Evolutionary conservation across 2,113 vertebrate genomes (phyloP).

Genomic region (Climacteris rufus): DNA sequence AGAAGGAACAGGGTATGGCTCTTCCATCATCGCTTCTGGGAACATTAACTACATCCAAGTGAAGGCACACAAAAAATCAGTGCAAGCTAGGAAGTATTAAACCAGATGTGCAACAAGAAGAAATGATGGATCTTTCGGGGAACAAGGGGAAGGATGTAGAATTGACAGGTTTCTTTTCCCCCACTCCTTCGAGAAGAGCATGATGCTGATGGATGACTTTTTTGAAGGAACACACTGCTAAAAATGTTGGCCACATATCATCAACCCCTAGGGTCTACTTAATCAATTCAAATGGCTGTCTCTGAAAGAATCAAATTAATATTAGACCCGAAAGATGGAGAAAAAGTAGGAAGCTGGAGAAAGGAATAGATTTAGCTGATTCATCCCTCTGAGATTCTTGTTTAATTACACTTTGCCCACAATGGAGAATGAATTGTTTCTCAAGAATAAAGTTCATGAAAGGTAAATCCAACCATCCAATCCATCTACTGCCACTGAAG

Average conservation of each 20-base stretch:
- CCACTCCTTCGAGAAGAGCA: neutral
- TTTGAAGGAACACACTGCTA: neutral
- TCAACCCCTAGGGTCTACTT: neutral
- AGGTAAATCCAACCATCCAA: neutral
- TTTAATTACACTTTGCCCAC: neutral
- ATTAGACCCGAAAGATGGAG: neutral
- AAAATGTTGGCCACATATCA: neutral
- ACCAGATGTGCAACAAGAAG: neutral
- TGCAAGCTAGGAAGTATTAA: neutral
- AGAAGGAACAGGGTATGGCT: neutral
- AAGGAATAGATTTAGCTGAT: neutral
- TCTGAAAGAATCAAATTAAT: neutral
- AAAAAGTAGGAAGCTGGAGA: neutral
- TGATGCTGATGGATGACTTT: neutral
- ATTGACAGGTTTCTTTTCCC: neutral
- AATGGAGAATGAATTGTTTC: neutral
- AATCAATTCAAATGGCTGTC: constrained; percentile 14
- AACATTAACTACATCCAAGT: neutral
- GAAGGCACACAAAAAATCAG: neutral
- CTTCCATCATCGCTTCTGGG: neutral
- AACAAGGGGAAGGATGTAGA: neutral
- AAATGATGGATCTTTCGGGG: neutral
- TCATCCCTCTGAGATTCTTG: neutral
- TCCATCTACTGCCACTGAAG: neutral
- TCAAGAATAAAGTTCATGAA: neutral